Evolutionary conservation across 2,888 invertebrate genomes (phyloP), one percentile per base, ranked within the genome.

Genomic region (Philereme transversata): DNA sequence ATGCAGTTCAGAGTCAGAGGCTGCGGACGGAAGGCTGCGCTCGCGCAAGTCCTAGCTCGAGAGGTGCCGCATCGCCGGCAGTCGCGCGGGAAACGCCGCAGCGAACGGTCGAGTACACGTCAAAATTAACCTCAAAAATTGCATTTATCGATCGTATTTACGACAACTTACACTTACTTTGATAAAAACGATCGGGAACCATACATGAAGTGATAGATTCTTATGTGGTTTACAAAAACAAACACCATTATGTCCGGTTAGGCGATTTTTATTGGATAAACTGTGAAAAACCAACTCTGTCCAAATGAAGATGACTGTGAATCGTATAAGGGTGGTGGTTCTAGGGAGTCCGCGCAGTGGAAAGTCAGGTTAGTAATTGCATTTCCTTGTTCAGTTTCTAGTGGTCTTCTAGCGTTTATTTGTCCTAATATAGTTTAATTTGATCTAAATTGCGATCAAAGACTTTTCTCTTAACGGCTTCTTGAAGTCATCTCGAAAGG

Each of bases 311-410:
- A 95, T 96, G 96, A 96, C 96, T 92, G 95, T 95, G 85, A 95
- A 95, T 91, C 94, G 95, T 87, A 96, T 96, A 90, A 94, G 95
- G 93, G 95, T 96, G 87, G 96, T 96, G 90, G 96, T 96, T 85
- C 93, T 96, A 83, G 96, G 96, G 80, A 95, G 95, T 84, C 94
- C 95, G 78, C 93, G 95, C 81, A 95, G 96, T 83, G 96, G 96
- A 81, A 96, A 96, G 92, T 96, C 96, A 87, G 96, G 96, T 96
- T 88, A 94, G 94, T 92, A 83, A 65, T 68, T 68, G 67, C 68
- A 68, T 70, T 70, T 68, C 70, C 68, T 68, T 70, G 67, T 68
- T 64, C 51, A 68, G 68, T 64, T 46, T 52, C 58, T 61, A 62
- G 54, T 60, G 55, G 56, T 51, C 58, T 63, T 68, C 62, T 62